These are phyloP conservation scores for Myotis daubentonii DNA, from an alignment of 2,797 vertebrate genomes.

Conservation along the genomic window DNA sequence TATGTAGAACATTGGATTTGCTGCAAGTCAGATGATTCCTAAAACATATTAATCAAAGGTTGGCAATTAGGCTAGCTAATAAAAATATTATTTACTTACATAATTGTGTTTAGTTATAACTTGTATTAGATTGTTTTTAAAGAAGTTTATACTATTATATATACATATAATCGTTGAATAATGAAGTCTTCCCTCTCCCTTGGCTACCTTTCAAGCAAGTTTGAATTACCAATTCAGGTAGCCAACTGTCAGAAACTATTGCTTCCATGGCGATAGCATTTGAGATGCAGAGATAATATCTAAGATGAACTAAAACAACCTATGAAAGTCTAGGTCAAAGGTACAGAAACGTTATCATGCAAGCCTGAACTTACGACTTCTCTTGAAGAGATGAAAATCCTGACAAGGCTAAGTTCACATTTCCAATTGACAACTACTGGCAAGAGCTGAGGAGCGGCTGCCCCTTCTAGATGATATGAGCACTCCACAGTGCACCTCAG, in stretches of 20 bases:
- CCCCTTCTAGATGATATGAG: background rate
- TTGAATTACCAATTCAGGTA: background rate
- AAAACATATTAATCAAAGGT: background rate
- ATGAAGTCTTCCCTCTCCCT: background rate
- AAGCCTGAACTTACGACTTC: background rate
- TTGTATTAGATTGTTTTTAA: background rate
- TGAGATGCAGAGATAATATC: constrained; percentile 14
- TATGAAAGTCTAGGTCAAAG: background rate
- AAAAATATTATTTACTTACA: background rate
- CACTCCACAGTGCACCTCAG: background rate
- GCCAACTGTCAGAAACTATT: background rate
- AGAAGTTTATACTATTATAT: background rate
- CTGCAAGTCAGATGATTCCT: background rate
- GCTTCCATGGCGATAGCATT: background rate
- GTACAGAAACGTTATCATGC: background rate
- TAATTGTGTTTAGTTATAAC: background rate
- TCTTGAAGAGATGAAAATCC: constrained; percentile 17
- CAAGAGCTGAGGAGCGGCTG: background rate
- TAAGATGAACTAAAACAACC: constrained; percentile 29
- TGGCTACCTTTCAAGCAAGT: background rate
- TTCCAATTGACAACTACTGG: background rate
- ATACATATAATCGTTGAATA: background rate
- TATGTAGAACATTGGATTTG: background rate
- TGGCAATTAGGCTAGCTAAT: background rate
- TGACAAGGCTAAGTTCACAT: constrained; percentile 6